Evolutionary conservation across 2,113 vertebrate species (phyloP).

Genomic region (Mastomys coucha): DNA sequence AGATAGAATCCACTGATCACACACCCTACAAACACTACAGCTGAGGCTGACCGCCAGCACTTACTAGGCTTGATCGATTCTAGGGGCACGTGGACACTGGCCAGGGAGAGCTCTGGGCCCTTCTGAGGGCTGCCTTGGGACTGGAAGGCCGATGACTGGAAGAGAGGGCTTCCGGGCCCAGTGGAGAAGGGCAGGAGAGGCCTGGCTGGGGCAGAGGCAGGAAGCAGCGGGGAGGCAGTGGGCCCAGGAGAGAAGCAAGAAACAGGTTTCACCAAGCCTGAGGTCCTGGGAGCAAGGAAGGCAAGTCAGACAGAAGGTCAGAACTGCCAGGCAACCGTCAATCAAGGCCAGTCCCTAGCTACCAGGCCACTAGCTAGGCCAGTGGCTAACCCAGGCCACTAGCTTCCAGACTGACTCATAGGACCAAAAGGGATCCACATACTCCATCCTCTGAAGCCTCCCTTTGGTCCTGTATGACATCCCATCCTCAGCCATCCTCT

Average conservation of each 20-base stretch:
- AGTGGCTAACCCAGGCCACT: not conserved
- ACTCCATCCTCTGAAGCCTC: not conserved
- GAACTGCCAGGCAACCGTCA: not conserved
- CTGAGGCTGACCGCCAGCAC: constrained; percentile 74
- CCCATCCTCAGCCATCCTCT: not conserved
- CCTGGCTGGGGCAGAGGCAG: constrained; percentile 68
- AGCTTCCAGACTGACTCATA: not conserved
- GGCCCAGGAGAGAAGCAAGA: constrained; percentile 76
- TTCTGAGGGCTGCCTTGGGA: constrained; percentile 88
- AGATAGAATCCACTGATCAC: not conserved
- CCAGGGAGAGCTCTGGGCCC: constrained; percentile 89
- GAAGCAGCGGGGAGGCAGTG: constrained; percentile 65
- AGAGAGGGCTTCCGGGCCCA: constrained; percentile 89
- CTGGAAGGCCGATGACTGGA: constrained; percentile 87
- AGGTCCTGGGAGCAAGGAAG: constrained; percentile 79
- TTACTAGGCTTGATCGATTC: constrained; percentile 96
- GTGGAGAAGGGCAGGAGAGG: constrained; percentile 80
- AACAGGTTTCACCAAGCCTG: constrained; percentile 70
- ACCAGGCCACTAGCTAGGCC: too few relatives aligned
- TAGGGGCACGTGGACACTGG: constrained; percentile 93
- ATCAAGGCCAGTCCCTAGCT: not conserved
- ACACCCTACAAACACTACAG: fast-evolving
- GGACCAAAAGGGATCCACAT: not conserved
- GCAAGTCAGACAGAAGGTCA: not conserved
- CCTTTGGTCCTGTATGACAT: not conserved